Evolutionary conservation across 2,113 vertebrate genomes (phyloP).

Genomic region (Pyxicephalus adspersus): DNA sequence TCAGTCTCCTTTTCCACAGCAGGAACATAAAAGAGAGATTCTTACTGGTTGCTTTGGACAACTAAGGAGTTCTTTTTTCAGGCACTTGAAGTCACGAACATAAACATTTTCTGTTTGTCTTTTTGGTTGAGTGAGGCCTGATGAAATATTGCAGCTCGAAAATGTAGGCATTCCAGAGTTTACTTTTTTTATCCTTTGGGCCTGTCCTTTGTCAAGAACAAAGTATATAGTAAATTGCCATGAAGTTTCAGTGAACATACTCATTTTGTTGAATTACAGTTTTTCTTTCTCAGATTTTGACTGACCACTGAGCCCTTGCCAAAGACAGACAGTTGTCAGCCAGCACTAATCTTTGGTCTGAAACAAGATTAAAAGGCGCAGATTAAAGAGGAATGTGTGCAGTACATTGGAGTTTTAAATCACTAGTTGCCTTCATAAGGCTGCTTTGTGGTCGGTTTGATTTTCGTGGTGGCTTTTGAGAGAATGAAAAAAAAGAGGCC

Average conservation of each 20-base stretch:
- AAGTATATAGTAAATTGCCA: conserved; percentile 6
- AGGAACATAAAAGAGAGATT: too few species aligned
- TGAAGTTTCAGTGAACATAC: conserved; percentile 30
- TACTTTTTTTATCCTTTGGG: background rate
- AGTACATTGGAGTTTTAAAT: conserved; percentile 75
- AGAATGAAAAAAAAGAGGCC: conserved; percentile 70
- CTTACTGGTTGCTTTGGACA: too few species aligned
- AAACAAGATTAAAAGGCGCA: conserved; percentile 80
- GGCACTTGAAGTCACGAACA: too few species aligned
- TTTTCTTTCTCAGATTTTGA: conserved; percentile 19
- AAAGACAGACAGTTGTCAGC: conserved; percentile 62
- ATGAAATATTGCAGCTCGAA: background rate
- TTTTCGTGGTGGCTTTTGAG: conserved; percentile 66
- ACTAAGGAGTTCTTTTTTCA: too few species aligned
- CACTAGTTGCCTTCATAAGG: conserved; percentile 71
- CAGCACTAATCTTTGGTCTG: conserved; percentile 70
- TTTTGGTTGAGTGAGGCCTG: too few species aligned
- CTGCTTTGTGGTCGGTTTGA: conserved; percentile 82
- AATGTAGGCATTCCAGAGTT: background rate
- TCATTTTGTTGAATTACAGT: conserved; percentile 42
- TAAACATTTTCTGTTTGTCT: too few species aligned
- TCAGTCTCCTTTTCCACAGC: too few species aligned
- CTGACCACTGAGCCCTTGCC: conserved; percentile 37
- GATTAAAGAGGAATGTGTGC: conserved; percentile 77
- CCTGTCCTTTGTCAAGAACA: background rate